Base-by-base conservation (phyloP, 2,888 invertebrate genomes). In the Panorpa germanica region DNA sequence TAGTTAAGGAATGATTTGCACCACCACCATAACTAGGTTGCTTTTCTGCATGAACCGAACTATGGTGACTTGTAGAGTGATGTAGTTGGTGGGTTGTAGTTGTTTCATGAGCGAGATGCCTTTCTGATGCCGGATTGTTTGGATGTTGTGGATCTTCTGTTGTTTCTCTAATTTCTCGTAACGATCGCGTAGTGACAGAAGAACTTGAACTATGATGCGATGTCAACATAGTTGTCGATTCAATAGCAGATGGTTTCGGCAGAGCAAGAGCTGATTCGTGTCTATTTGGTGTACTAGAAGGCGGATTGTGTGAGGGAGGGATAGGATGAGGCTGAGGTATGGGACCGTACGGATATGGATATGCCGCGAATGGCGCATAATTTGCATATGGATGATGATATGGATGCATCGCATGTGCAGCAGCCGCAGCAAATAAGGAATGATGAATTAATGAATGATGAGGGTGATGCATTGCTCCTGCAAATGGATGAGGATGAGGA, bases 301-400 rank as follows among this genome's bases (percentile, higher is more conserved):
- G 42, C 40, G 65, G 48, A 46, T 50, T 37, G 41, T 60, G 63
- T 43, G 72, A 69, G 3, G 73, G 75, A 10, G 73, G 73, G 45
- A 74, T 70, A 5, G 75, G 69, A 41, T 74, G 75, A 3, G 77
- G 76, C 43, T 74, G 75, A 4, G 75, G 73, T 35, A 75, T 61
- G 2, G 74, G 70, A 5, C 69, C 70, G 41, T 53, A 52, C 46
- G 53, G 52, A 36, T 53, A 53, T 16, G 54, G 49, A 19, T 46
- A 45, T 21, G 34, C 35, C 25, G 31, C 34, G 37, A 54, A 53
- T n/a, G 55, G 53, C 3, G 59, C 53, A 36, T 56, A 53, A 3
- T 59, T 48, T 51, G 64, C 39, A 47, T 59, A 48, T 48, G 62
- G 52, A n/a, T n/a, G n/a, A n/a, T 70, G 70, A 43, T 75, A 76